Base-by-base conservation (phyloP, 1,140 invertebrate genomes). In the Drosophila bocqueti region DNA sequence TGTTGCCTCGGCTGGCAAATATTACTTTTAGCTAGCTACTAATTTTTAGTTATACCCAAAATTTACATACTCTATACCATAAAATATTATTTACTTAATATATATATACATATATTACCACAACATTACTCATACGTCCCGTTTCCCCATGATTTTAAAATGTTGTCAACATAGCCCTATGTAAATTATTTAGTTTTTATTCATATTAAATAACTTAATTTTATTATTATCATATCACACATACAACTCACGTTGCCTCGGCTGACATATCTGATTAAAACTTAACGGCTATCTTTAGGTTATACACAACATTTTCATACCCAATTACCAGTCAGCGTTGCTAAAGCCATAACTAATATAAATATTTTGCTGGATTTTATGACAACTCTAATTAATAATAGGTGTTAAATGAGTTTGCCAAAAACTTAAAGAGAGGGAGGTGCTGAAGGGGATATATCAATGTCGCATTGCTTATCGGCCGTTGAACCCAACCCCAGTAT, bases 401-500 rank as follows among this genome's bases (percentile, higher is more conserved):
- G 67, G 67, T 72, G 67, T 61, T 72, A 73, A 73, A 50, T 31
- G 46, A 61, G 24, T 55, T 71, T 15, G 63, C 38, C 29, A 69
- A 72, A 72, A 26, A 40, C 21, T 10, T 34, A 66, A 66, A 46
- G 8, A 38, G 16, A 16, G 29, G 6, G 26, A 11, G 15, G 26
- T 31, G 18, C 11, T 31, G 11, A 3, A 11, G 34, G 34, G 45
- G 40, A 0, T 34, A 34, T 49, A 58, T 43, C 69, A 73, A 73
- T 73, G 69, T 40, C 69, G 38, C 55, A 73, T 59, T 73, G 69
- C 45, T 73, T 73, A 73, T 73, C 69, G 69, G 67, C 36, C 69
- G 31, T 21, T 73, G 69, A 73, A 73, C 69, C 31, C 9, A 7
- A 26, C 46, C 16, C 34, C 42, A 8, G 24, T 43, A 60, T 73